Percentiles rank a stretch among this genome's conserved stretches.
phyloP scores from a whole-genome alignment of 2,797 vertebrate species.

The Acrossocheilus wenchowensis region DNA sequence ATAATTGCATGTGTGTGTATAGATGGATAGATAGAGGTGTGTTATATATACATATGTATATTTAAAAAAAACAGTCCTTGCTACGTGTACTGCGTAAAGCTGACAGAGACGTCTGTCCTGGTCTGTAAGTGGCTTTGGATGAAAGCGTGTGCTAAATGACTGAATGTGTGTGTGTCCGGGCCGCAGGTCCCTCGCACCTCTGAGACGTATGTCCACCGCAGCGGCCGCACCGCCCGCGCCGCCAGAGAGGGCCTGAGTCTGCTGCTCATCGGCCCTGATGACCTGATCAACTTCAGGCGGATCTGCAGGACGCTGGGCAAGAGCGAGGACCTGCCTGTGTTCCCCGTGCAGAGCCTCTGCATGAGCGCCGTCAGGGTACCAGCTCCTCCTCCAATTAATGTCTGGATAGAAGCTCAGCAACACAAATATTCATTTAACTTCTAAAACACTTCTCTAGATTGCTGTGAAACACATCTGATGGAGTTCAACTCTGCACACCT shows the following conservation, averaged over 20 bases:
- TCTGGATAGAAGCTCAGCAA: no score
- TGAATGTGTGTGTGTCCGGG: not conserved
- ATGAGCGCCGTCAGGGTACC: slow-evolving; percentile 89
- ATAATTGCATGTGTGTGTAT: no score
- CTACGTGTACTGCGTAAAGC: no score
- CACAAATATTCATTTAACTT: no score
- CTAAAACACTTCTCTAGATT: no score
- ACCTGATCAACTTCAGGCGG: slow-evolving; percentile 91
- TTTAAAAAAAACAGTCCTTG: no score
- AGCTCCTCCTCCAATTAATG: no score
- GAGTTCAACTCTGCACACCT: no score
- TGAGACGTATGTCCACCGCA: slow-evolving; percentile 94
- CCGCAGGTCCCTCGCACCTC: slow-evolving; percentile 93
- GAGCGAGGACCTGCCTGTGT: slow-evolving; percentile 88
- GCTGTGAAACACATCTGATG: no score
- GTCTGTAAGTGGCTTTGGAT: not conserved
- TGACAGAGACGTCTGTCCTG: no score
- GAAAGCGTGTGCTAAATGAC: not conserved
- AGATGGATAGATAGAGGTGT: no score
- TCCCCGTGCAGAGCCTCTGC: slow-evolving; percentile 88
- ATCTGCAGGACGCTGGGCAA: slow-evolving; percentile 91
- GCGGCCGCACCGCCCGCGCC: slow-evolving; percentile 92
- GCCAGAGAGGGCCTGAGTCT: slow-evolving; percentile 90
- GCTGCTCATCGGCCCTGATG: slow-evolving; percentile 89
- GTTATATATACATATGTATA: no score